Evolutionary conservation across 2,113 vertebrate species (phyloP).

Genomic region (Alaudala cheleensis): DNA sequence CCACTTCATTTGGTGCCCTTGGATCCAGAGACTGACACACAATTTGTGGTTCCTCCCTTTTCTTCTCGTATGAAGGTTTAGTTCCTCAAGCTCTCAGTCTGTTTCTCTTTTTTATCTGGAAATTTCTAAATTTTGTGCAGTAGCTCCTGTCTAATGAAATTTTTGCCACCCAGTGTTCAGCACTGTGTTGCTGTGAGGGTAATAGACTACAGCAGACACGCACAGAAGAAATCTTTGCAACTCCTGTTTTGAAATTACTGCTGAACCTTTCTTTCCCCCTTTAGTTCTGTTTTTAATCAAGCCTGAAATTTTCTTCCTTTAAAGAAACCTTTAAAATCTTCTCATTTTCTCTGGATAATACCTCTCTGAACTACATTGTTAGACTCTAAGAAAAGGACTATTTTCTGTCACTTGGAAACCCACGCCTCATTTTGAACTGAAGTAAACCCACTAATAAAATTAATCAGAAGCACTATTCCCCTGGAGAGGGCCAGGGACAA

Average conservation of each 20-base stretch:
- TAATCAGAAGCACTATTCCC: conserved; percentile 42
- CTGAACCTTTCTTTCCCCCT: background rate
- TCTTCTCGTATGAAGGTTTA: background rate
- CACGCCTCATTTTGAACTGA: conserved; percentile 58
- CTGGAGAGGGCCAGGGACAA: conserved; percentile 32
- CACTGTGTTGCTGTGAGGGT: background rate
- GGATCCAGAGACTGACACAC: background rate
- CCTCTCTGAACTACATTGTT: conserved; percentile 45
- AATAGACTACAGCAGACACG: background rate
- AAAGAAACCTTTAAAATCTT: conserved; percentile 50
- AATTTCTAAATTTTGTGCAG: background rate
- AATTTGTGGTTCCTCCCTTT: background rate
- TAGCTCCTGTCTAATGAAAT: background rate
- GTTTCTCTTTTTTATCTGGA: background rate
- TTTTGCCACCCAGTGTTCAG: background rate
- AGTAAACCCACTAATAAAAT: conserved; percentile 68
- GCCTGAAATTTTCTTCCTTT: conserved; percentile 40
- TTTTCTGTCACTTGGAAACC: conserved; percentile 64
- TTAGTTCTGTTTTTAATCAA: conserved; percentile 54
- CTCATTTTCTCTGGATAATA: conserved; percentile 56
- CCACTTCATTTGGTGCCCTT: background rate
- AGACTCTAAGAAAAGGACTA: conserved; percentile 40
- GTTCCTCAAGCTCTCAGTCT: background rate
- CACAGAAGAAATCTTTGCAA: background rate
- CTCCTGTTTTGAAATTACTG: background rate